A percentile compares a stretch with the other conserved stretches of the same genome.
Conservation (phyloP, 2,797 vertebrate species). For the Hephaestus fuliginosus region DNA sequence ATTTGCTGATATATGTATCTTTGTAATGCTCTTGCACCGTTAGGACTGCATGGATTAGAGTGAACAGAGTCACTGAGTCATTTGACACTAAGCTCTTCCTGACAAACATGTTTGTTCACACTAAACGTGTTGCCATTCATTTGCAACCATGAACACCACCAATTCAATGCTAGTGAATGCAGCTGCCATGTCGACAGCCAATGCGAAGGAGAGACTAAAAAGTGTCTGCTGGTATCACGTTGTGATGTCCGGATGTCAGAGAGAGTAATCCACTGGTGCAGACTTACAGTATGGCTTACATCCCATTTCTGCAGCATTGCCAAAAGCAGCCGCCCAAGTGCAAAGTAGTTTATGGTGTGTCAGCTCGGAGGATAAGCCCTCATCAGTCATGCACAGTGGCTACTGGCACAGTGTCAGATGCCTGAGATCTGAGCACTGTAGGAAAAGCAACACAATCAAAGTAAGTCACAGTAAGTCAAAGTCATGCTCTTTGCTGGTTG, state of each 20-base stretch:
- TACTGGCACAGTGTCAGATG: slow-evolving; percentile 22
- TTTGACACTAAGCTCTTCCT: background rate
- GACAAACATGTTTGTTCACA: slow-evolving; percentile 4
- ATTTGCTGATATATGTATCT: no score
- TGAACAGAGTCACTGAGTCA: background rate
- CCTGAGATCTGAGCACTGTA: background rate
- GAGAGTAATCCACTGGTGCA: background rate
- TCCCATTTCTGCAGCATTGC: slow-evolving; percentile 14
- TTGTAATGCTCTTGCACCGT: no score
- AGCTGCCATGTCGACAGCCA: background rate
- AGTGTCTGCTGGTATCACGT: background rate
- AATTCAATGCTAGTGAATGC: background rate
- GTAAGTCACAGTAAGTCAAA: background rate
- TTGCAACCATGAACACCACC: background rate
- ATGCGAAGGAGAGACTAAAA: background rate
- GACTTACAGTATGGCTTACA: background rate
- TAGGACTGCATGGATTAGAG: background rate
- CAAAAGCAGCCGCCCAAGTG: slow-evolving; percentile 31
- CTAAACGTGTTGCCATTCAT: background rate
- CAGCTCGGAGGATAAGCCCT: slow-evolving; percentile 47
- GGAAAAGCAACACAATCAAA: slow-evolving; percentile 9
- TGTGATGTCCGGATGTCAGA: background rate
- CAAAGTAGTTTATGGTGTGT: slow-evolving; percentile 30
- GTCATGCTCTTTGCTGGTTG: background rate
- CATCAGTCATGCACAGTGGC: slow-evolving; percentile 44